phyloP scores from a whole-genome alignment of 2,113 vertebrate genomes.

The Origma solitaria region DNA sequence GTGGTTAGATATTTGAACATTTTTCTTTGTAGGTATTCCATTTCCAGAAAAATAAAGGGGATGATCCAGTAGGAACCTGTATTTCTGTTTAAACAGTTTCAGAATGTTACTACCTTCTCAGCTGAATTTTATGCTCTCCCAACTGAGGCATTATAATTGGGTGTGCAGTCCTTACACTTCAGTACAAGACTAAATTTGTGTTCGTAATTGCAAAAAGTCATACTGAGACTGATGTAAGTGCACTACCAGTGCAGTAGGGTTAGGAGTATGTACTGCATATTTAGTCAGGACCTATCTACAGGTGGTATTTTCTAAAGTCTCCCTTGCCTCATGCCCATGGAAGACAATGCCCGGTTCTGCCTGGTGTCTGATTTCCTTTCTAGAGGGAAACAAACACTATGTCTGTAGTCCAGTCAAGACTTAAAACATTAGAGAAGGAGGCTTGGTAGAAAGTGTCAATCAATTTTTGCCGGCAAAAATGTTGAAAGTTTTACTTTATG shows the following conservation, averaged over 20 bases:
- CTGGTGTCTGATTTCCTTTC: not conserved
- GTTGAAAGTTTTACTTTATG: not conserved
- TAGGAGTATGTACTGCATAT: not conserved
- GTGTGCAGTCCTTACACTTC: not conserved
- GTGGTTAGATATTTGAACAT: not conserved
- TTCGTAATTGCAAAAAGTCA: not conserved
- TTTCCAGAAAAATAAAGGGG: not conserved
- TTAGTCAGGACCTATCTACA: not conserved
- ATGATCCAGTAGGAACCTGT: not conserved
- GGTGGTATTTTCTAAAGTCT: not conserved
- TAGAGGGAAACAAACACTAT: accelerated
- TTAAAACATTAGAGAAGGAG: not conserved
- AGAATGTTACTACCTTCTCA: not conserved
- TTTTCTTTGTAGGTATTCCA: not conserved
- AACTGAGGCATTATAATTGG: not conserved
- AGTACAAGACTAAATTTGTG: not conserved
- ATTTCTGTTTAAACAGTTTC: not conserved
- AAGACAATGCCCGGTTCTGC: not conserved
- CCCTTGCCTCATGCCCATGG: not conserved
- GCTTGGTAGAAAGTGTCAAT: not conserved
- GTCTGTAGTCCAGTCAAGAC: not conserved
- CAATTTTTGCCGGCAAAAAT: not conserved
- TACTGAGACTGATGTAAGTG: not conserved
- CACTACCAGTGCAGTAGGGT: not conserved
- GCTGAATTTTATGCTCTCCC: not conserved